Evolutionary conservation across 2,797 vertebrate species (phyloP), one percentile per base, ranked within the genome.

Genomic region (Gadopsis bispinosus): DNA sequence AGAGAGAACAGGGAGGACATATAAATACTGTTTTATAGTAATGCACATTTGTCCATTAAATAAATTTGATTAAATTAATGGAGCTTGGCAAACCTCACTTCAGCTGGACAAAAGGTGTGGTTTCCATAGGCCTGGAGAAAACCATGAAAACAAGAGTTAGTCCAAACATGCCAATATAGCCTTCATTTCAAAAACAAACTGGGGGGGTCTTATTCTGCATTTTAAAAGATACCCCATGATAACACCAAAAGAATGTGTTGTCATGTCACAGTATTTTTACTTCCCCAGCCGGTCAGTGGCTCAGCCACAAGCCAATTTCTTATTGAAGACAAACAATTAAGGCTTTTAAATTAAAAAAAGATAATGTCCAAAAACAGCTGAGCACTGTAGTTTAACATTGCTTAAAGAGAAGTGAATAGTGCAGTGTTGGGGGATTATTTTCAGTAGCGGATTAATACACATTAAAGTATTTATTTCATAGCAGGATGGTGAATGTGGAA

Each of bases 1-100:
- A 74, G 51, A 89, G 78, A 88, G 74, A 81, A 86, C 91, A 55
- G 80, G 87, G 90, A 91, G 78, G 77, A 89, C 79, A 87, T 84
- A 91, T 93, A 92, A 95, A 93, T 92, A 91, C 90, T 91, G 93
- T 88, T 88, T 93, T 89, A 89, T 93, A 89, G 78, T 88, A 94
- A 94, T 91, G 90, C 91, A 93, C 88, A 94, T 89, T 80, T 94
- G 92, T 95, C 91, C 92, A 92, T 95, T 94, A 95, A 94, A 94
- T 94, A 92, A 95, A 95, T 91, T 89, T 90, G 93, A 93, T 92
- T 92, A 94, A 94, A 94, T 94, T 92, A 94, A 91, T 51, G 84
- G 89, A 91, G 81, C 91, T 92, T 83, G 81, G 91, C 79, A 89
- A 90, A 91, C 89, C 92, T 94, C 91, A 89, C 92, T 92, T 93